Conservation (phyloP, 2,888 invertebrate species). For the Pardosa pseudoannulata region DNA sequence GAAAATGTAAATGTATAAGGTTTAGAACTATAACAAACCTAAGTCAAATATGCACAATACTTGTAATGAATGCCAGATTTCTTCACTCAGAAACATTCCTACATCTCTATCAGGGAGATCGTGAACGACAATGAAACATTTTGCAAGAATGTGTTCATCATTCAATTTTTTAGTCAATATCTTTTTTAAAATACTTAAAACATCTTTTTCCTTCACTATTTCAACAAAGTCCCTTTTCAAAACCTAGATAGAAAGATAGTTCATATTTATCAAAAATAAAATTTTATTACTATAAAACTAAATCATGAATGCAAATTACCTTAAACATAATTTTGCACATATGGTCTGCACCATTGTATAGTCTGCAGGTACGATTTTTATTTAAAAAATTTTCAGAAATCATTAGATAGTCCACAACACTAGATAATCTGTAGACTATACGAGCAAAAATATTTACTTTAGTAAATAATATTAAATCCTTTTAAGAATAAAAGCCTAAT, state of each 20-base stretch:
- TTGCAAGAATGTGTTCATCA: slow-evolving; percentile 44
- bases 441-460: not conserved
- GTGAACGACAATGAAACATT: slow-evolving; percentile 48
- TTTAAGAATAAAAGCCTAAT: too few relatives aligned
- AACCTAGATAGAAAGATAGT: not conserved
- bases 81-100: slow-evolving; percentile 52
- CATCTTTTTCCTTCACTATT: slow-evolving; percentile 37
- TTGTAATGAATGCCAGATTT: slow-evolving; percentile 46
- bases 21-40: too few relatives aligned
- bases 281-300: too few relatives aligned
- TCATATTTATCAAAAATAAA: too few relatives aligned
- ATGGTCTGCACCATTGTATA: too few relatives aligned
- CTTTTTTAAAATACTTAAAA: slow-evolving; percentile 37
- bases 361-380: too few relatives aligned
- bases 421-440: too few relatives aligned
- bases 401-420: too few relatives aligned
- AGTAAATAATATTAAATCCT: too few relatives aligned
- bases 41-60: slow-evolving; percentile 10
- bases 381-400: not conserved
- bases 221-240: slow-evolving; percentile 16
- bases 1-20: too few relatives aligned
- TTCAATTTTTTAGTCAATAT: slow-evolving; percentile 28
- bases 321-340: too few relatives aligned
- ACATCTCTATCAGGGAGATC: slow-evolving; percentile 53
- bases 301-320: too few relatives aligned